Evolutionary conservation across 2,888 invertebrate species (phyloP), one percentile per base, ranked within the genome.

Genomic region (Didymodactylos carnosus): DNA sequence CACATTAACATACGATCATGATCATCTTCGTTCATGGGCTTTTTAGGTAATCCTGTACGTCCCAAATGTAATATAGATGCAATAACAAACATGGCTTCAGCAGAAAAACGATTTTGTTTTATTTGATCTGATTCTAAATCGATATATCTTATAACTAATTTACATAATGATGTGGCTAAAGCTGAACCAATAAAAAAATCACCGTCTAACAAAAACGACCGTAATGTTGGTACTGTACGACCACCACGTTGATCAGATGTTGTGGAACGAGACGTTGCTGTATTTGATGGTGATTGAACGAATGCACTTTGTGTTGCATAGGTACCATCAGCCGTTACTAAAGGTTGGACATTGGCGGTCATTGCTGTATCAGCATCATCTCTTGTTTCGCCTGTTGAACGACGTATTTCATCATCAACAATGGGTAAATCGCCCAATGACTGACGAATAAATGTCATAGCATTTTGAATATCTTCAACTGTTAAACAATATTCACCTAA

Each of bases 261-360:
- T 25, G 25, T 35, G 16, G 8, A 35, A 8, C 8, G 19, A 19
- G 35, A 10, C n/a, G 29, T 62, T 35, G 29, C 35, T 8, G 29
- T 35, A 4, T 14, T 16, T 29, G 53, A 76, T 4, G 79, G 77
- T 3, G 80, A 79, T 6, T 91, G 86, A 80, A 91, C 94, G 84
- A 97, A 94, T 53, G 94, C 95, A 77, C 94, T 94, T 84, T 99
- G 97, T 6, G 94, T 90, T 39, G 97, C 98, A 84, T 99, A 99
- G 0, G 97, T 95, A 25, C 98, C 98, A 86, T 99, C 98, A 43
- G 97, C 95, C 69, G 98, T 98, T 53, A 98, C 94, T 76, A 92
- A 85, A 79, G 89, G 89, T 41, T 88, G 87, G 3, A 84, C 81
- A 72, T 77, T 78, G 14, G 77, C 75, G 23, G 77, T 75, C 77